Evolutionary conservation across 2,888 invertebrate genomes (phyloP).

Genomic region (Heliconius aoede): DNA sequence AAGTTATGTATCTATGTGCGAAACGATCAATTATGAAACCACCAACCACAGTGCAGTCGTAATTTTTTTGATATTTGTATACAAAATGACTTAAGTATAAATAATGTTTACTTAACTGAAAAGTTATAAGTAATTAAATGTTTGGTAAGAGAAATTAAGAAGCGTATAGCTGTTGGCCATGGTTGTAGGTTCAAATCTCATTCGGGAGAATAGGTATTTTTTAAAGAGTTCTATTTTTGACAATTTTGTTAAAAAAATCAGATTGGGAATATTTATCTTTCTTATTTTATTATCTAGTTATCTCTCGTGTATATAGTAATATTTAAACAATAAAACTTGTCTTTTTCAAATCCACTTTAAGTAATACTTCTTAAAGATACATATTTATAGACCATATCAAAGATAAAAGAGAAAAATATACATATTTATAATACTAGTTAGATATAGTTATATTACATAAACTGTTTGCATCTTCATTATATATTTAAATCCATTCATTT

Average conservation of each 20-base stretch:
- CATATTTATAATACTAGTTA: too few species aligned
- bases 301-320: too few species aligned
- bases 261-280: neutral
- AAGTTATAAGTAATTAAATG: neutral
- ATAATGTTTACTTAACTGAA: neutral
- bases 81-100: neutral
- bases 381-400: too few species aligned
- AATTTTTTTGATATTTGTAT: neutral
- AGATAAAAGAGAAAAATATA: too few species aligned
- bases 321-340: too few species aligned
- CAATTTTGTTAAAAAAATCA: neutral
- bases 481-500: constrained; percentile 19
- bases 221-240: neutral
- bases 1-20: constrained; percentile 26
- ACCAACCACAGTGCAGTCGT: neutral
- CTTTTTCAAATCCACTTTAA: too few species aligned
- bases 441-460: neutral
- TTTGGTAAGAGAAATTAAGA: neutral
- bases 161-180: neutral
- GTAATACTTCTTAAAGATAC: too few species aligned
- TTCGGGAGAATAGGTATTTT: neutral
- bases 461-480: constrained; percentile 19
- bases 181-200: neutral
- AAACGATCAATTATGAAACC: constrained; percentile 34
- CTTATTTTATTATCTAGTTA: too few species aligned